These are phyloP conservation scores for Argyresthia albistria DNA, from an alignment of 2,888 invertebrate species.

Conservation along the genomic window DNA sequence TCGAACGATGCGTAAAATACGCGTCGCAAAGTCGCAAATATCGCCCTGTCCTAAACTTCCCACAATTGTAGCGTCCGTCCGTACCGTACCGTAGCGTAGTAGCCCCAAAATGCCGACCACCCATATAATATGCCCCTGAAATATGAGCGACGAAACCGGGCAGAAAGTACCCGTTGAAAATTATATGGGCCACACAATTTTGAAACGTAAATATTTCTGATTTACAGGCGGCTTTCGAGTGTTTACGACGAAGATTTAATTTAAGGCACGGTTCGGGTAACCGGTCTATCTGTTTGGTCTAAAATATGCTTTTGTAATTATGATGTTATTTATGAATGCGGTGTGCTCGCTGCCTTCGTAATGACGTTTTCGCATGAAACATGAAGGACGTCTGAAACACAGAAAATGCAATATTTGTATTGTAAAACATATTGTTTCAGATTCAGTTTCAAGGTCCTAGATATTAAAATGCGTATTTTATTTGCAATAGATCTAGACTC, in stretches of 20 bases:
- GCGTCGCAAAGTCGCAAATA: no score
- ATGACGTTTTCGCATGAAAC: no score
- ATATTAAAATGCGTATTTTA: no score
- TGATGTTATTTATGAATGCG: not conserved
- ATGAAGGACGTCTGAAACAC: no score
- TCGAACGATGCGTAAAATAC: no score
- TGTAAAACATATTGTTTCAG: no score
- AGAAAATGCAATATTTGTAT: no score
- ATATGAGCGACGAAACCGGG: conserved; percentile 34
- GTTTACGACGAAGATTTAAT: conserved; percentile 1
- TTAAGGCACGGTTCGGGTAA: not conserved
- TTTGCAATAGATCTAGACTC: no score
- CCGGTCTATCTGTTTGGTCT: not conserved
- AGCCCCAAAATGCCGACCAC: conserved; percentile 23
- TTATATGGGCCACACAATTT: conserved; percentile 19
- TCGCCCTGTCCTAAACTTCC: not conserved
- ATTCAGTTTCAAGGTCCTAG: no score
- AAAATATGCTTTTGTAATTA: not conserved
- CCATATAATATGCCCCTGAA: conserved; percentile 55
- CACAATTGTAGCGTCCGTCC: conserved; percentile 15
- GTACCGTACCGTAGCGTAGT: conserved; percentile 27
- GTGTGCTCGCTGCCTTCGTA: no score
- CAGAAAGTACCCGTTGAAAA: conserved; percentile 34
- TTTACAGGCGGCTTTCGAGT: not conserved
- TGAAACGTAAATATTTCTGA: conserved; percentile 3